phyloP scores from a whole-genome alignment of 1,140 invertebrate species.

The Drosophila mayri region DNA sequence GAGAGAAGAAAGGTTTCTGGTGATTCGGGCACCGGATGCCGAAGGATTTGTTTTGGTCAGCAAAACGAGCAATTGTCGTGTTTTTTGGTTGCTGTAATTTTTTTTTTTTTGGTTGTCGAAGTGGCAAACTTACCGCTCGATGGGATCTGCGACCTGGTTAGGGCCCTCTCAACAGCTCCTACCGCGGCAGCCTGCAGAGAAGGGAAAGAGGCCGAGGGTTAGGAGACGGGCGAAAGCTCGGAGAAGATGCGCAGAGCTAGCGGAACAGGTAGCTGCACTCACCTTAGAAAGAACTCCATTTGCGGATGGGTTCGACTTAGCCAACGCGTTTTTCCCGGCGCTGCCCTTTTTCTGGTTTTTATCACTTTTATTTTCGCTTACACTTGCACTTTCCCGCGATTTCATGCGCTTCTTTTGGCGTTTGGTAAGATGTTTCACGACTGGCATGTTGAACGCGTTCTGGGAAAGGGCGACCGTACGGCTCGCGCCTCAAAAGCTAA shows the following conservation, averaged over 20 bases:
- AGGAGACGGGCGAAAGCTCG: not conserved
- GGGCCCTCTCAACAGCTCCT: not conserved
- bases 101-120: not conserved
- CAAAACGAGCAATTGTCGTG: not conserved
- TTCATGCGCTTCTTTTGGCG: slow-evolving; percentile 1
- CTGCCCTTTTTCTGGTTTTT: not conserved
- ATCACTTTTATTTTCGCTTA: not conserved
- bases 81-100: not conserved
- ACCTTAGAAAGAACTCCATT: not conserved
- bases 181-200: not conserved
- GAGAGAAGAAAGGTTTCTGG: not conserved
- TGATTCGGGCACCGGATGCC: not conserved
- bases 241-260: not conserved
- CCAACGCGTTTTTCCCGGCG: not conserved
- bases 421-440: not conserved
- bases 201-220: not conserved
- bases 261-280: not conserved
- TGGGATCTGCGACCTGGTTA: not conserved
- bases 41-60: not conserved
- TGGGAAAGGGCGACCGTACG: not conserved
- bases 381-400: not conserved
- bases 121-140: not conserved
- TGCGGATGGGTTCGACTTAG: not conserved
- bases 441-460: not conserved
- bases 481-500: not conserved